Conservation (phyloP, 1,140 invertebrate species). For the Gryon sp. region DNA sequence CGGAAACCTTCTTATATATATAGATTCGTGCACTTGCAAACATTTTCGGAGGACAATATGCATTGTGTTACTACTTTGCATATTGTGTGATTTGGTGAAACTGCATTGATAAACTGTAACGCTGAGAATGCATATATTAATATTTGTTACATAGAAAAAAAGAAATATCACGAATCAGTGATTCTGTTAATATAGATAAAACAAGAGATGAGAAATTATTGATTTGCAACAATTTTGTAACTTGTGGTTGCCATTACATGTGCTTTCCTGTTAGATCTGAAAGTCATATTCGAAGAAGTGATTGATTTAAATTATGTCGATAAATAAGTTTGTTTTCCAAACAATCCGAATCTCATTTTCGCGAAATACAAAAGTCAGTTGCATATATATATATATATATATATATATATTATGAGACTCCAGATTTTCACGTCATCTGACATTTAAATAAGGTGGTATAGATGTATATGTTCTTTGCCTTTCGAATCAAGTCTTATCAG, state of each 20-base stretch:
- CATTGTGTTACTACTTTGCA: too few relatives aligned
- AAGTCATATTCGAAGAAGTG: too few relatives aligned
- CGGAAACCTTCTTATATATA: too few relatives aligned
- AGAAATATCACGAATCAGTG: slow-evolving; percentile 18
- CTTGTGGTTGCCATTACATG: not conserved
- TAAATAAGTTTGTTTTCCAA: not conserved
- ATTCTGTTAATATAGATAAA: slow-evolving; percentile 23
- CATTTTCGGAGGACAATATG: too few relatives aligned
- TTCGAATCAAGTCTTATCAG: slow-evolving; percentile 9
- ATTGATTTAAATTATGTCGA: too few relatives aligned
- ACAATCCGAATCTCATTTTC: slow-evolving; percentile 4
- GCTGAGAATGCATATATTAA: slow-evolving; percentile 9
- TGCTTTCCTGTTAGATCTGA: too few relatives aligned
- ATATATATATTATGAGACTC: too few relatives aligned
- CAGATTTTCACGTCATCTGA: slow-evolving; percentile 7
- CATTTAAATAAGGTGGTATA: slow-evolving; percentile 19
- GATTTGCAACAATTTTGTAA: not conserved
- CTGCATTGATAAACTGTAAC: slow-evolving; percentile 10
- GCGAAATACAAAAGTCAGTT: slow-evolving; percentile 4
- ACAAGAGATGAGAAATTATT: slow-evolving; percentile 3
- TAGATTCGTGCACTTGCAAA: too few relatives aligned
- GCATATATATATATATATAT: not conserved
- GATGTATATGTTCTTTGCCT: slow-evolving; percentile 22
- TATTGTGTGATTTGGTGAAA: slow-evolving; percentile 7
- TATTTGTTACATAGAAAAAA: slow-evolving; percentile 13